Percentiles rank a stretch among this genome's conserved stretches.
phyloP scores from a whole-genome alignment of 2,888 invertebrate genomes.

The Scelioninae gen. 1 region DNA sequence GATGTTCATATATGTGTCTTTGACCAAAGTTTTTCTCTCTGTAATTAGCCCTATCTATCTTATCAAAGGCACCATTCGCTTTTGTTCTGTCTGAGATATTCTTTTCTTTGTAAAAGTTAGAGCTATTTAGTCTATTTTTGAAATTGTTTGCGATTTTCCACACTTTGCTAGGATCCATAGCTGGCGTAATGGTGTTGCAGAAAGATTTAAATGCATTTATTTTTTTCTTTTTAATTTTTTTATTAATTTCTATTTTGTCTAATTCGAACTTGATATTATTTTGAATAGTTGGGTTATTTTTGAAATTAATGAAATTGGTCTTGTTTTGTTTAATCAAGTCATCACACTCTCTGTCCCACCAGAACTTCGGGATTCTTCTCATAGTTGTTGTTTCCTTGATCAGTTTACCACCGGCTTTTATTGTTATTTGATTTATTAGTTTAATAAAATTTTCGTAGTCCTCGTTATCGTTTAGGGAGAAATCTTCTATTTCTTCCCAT shows the following conservation, averaged over 20 bases:
- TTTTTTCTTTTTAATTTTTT: conserved; percentile 1
- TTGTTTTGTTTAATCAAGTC: conserved; percentile 6
- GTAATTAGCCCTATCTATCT: background rate
- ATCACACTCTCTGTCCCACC: conserved; percentile 21
- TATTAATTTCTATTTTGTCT: background rate
- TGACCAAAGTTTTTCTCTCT: background rate
- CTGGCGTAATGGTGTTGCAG: background rate
- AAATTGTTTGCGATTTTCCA: conserved; percentile 10
- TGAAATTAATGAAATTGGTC: background rate
- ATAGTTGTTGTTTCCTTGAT: background rate
- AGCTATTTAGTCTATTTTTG: background rate
- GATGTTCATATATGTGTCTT: background rate
- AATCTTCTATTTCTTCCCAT: background rate
- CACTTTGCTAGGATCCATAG: background rate
- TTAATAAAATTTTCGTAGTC: conserved; percentile 1
- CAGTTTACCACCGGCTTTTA: background rate
- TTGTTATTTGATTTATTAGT: background rate
- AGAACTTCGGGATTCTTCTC: background rate
- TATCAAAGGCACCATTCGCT: background rate
- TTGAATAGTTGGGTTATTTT: background rate
- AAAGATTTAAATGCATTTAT: conserved; percentile 1
- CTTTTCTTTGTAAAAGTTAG: background rate
- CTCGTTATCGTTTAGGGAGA: background rate
- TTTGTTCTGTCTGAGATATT: background rate
- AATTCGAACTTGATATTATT: background rate